phyloP scores from a whole-genome alignment of 2,113 vertebrate genomes.

The Triplophysa rosa region DNA sequence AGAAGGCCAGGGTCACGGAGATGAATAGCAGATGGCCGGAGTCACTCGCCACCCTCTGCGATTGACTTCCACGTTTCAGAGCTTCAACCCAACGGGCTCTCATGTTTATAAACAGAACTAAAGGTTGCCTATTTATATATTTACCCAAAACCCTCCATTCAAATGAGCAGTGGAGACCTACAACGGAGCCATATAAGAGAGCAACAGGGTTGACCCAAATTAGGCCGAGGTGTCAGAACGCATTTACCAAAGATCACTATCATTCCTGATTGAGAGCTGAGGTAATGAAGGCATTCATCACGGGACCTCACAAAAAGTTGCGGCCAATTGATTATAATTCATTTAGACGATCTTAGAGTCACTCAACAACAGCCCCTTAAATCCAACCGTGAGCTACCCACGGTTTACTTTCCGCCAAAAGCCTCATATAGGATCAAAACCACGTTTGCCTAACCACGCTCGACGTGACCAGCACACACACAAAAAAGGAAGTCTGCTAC shows the following conservation, averaged over 20 bases:
- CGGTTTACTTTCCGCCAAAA: slow-evolving; percentile 16
- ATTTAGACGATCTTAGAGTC: slow-evolving; percentile 16
- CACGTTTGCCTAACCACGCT: background rate
- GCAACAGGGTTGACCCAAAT: background rate
- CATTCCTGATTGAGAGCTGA: background rate
- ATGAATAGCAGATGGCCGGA: slow-evolving; percentile 62
- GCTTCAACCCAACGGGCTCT: background rate
- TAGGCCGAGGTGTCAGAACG: slow-evolving; percentile 12
- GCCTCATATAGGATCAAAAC: slow-evolving; percentile 20
- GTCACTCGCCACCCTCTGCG: slow-evolving; percentile 47
- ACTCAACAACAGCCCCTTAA: background rate
- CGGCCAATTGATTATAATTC: slow-evolving; percentile 9
- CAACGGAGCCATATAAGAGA: background rate
- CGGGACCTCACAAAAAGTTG: background rate
- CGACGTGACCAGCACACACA: background rate
- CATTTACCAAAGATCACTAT: slow-evolving; percentile 25
- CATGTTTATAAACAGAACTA: slow-evolving; percentile 5
- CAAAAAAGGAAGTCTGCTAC: background rate
- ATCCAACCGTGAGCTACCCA: slow-evolving; percentile 8
- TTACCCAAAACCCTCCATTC: background rate
- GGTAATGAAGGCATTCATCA: background rate
- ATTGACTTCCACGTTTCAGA: slow-evolving; percentile 62
- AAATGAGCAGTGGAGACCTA: background rate
- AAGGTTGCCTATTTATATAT: background rate
- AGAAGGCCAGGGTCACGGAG: slow-evolving; percentile 56